A percentile compares a stretch with the other conserved stretches of the same genome.
Conservation (phyloP, 2,113 vertebrate genomes). For the Damaliscus lunatus region DNA sequence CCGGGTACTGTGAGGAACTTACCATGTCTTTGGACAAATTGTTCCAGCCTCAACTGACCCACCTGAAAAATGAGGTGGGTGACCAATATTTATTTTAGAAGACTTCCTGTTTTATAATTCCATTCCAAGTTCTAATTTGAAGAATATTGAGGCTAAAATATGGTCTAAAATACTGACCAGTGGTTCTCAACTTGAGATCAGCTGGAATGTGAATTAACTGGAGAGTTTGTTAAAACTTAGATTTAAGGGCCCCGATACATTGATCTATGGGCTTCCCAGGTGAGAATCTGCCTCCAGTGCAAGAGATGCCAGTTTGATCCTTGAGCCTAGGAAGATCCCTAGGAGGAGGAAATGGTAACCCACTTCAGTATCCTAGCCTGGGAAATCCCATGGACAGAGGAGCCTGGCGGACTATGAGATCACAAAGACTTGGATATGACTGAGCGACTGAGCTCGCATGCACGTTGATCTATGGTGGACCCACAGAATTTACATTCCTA, state of each 20-base stretch:
- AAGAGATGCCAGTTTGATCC: background rate
- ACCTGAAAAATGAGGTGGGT: background rate
- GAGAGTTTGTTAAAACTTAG: background rate
- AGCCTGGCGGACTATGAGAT: background rate
- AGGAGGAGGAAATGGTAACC: background rate
- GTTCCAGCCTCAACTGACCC: background rate
- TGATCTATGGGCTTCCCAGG: background rate
- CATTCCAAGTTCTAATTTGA: background rate
- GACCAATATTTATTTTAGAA: background rate
- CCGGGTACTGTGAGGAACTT: background rate
- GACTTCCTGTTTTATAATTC: background rate
- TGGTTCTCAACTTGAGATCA: background rate
- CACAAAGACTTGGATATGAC: background rate
- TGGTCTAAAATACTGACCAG: background rate
- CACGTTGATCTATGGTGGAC: background rate
- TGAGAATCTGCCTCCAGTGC: background rate
- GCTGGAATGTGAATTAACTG: background rate
- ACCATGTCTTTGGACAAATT: background rate
- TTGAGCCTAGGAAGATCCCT: background rate
- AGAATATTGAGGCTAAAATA: background rate
- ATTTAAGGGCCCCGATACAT: background rate
- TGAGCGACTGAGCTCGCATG: accelerated
- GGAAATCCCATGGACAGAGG: background rate
- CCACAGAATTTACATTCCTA: background rate
- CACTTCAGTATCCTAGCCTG: background rate